These are phyloP conservation scores for Andinoacara biseriatus DNA, from an alignment of 2,113 vertebrate genomes.

Conservation along the genomic window DNA sequence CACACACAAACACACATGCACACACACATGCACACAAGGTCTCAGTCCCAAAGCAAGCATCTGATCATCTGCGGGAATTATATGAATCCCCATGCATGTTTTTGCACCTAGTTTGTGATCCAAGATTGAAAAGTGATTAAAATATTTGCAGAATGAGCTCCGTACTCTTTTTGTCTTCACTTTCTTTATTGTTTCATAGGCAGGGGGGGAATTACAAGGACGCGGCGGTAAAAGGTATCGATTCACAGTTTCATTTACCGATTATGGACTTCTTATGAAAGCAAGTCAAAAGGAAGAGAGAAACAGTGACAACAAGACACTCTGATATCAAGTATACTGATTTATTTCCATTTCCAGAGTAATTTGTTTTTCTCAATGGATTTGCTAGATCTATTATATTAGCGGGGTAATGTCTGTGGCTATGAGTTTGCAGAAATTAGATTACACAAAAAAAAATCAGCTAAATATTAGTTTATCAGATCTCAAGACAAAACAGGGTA, in stretches of 20 bases:
- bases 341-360: constrained; percentile 67
- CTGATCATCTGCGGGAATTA: constrained; percentile 13
- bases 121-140: not conserved
- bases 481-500: constrained; percentile 34
- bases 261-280: constrained; percentile 26
- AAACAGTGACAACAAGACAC: constrained; percentile 21
- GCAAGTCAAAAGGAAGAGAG: constrained; percentile 6
- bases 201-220: constrained; percentile 29
- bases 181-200: constrained; percentile 18
- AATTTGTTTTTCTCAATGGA: constrained; percentile 15
- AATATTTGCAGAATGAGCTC: not conserved
- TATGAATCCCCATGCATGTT: not conserved
- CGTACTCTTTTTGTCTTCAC: not conserved
- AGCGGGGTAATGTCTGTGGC: constrained; percentile 47
- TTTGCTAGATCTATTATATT: constrained; percentile 41
- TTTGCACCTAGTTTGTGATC: not conserved
- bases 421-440: constrained; percentile 39
- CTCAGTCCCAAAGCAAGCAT: constrained; percentile 43
- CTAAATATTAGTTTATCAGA: constrained; percentile 39
- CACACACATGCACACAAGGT: constrained; percentile 10
- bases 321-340: constrained; percentile 30
- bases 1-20: constrained; percentile 26
- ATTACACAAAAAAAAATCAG: constrained; percentile 31
- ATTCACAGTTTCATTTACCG: constrained; percentile 12
- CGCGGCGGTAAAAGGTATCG: constrained; percentile 1